These are phyloP conservation scores for Hycleus cichorii DNA, from an alignment of 1,140 invertebrate species.

Conservation along the genomic window DNA sequence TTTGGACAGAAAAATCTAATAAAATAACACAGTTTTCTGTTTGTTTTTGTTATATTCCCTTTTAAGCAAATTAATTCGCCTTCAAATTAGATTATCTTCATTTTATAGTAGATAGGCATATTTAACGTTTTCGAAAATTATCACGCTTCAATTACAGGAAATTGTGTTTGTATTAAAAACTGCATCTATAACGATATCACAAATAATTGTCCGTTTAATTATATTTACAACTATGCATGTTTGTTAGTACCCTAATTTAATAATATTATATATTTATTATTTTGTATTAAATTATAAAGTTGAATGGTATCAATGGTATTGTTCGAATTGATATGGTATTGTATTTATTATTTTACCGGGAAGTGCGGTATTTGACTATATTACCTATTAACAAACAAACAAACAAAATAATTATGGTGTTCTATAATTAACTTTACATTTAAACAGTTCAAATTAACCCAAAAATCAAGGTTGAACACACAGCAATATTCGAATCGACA, in stretches of 20 bases:
- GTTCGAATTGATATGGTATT: conserved; percentile 14
- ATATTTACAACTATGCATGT: conserved; percentile 1
- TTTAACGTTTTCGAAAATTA: neutral
- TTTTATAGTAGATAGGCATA: too few species aligned
- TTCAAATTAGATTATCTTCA: too few species aligned
- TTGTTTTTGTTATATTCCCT: too few species aligned
- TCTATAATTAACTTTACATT: conserved; percentile 13
- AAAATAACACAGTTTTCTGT: too few species aligned
- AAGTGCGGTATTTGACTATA: neutral
- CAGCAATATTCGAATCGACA: too few species aligned
- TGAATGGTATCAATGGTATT: conserved; percentile 13
- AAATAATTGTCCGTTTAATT: neutral
- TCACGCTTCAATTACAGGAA: conserved; percentile 13
- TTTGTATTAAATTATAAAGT: conserved; percentile 20
- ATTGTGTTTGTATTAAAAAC: conserved; percentile 6
- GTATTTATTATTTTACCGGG: conserved; percentile 10
- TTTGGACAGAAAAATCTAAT: too few species aligned
- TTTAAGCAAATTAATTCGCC: too few species aligned
- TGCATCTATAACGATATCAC: neutral
- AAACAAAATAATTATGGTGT: neutral
- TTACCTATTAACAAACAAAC: too few species aligned
- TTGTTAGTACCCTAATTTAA: conserved; percentile 14
- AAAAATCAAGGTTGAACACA: too few species aligned
- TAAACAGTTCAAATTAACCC: neutral
- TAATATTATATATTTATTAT: conserved; percentile 15